These are phyloP conservation scores for Maconellicoccus hirsutus DNA, from an alignment of 1,140 invertebrate species.

Conservation along the genomic window DNA sequence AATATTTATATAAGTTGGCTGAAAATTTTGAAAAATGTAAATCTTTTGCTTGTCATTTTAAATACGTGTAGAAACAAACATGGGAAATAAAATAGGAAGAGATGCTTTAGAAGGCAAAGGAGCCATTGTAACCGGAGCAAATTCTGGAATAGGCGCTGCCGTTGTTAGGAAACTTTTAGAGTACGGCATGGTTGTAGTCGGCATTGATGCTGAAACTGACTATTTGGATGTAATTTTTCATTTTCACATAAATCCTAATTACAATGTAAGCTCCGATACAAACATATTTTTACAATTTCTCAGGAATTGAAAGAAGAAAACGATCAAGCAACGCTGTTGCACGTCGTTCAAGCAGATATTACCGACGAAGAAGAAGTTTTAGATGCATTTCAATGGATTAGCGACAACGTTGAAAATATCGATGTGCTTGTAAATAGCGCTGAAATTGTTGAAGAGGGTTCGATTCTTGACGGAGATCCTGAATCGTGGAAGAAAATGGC, in stretches of 20 bases:
- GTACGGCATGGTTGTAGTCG: constrained; percentile 22
- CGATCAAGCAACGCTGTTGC: constrained; percentile 16
- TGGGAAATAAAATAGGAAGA: constrained; percentile 3
- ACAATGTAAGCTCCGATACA: too few species aligned
- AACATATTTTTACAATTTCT: not conserved
- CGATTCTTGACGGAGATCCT: constrained; percentile 24
- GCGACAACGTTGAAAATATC: constrained; percentile 47
- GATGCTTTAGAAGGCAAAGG: constrained; percentile 36
- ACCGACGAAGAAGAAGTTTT: constrained; percentile 50
- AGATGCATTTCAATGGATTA: constrained; percentile 50
- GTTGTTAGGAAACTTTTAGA: constrained; percentile 31
- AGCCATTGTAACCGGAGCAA: constrained; percentile 45
- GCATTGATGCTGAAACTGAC: constrained; percentile 25
- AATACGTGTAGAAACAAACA: not conserved
- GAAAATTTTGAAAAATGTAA: too few species aligned
- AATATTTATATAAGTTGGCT: too few species aligned
- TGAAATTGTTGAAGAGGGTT: constrained; percentile 32
- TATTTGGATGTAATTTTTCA: constrained; percentile 23
- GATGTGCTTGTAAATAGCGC: constrained; percentile 66
- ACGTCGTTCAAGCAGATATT: constrained; percentile 49
- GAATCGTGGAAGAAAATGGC: constrained; percentile 8
- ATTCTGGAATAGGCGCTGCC: constrained; percentile 42
- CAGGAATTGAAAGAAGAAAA: constrained; percentile 24
- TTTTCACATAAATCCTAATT: too few species aligned
- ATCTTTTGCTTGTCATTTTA: not conserved